Base-by-base conservation (phyloP, 2,888 invertebrate species). In the Hesperia comma region DNA sequence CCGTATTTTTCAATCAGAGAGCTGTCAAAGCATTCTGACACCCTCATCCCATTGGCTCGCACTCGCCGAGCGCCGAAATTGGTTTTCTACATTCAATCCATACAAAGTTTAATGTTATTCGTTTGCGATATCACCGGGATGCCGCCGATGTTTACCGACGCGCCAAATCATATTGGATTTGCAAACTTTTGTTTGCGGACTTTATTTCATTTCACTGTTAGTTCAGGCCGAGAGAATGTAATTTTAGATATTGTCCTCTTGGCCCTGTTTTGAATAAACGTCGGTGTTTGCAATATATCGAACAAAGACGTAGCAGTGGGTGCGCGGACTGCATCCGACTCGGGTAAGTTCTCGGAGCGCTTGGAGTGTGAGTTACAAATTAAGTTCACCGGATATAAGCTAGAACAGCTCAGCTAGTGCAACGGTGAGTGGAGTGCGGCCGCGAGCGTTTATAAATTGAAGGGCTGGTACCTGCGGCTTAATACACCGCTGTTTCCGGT, bases 1-100 rank as follows among this genome's bases (percentile, higher is more conserved):
- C 92, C 93, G 93, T 93, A 93, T 93, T 93, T 94, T 94, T 93
- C 94, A 94, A 94, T 94, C 93, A 93, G 93, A 87, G 92, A 93
- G 89, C 94, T 94, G 93, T 94, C 94, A 94, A 93, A 93, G 92
- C 93, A 87, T 93, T 93, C 92, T 93, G 93, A 92, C 92, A 92
- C 93, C 93, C 93, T 93, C 93, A 93, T 93, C 92, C 92, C 89
- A 88, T 88, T 92, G 92, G 92, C 92, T 90, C 92, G 92, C 90
- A 89, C 90, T 91, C 92, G 90, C 87, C 92, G 92, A 89, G 86
- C 89, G 90, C 92, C 92, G 91, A 93, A 93, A 93, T 93, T 93
- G 93, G 92, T 93, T 93, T 93, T 92, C 93, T 93, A 93, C 93
- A 92, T 93, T 92, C 92, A 92, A 92, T 92, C 92, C 92, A 92